Evolutionary conservation across 2,888 invertebrate species (phyloP), one percentile per base, ranked within the genome.

Genomic region (Suillia variegata): DNA sequence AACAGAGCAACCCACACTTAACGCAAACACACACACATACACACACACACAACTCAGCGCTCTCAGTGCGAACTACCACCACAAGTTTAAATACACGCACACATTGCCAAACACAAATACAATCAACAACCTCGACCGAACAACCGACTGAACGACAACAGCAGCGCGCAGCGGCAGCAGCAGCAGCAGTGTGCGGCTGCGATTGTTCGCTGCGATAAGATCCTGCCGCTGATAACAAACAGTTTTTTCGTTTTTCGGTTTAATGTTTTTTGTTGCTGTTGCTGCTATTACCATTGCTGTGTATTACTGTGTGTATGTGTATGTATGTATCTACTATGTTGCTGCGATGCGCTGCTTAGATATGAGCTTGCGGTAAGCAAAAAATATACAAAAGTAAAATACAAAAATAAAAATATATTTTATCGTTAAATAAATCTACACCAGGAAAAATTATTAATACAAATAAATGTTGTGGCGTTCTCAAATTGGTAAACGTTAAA

Each of bases 391-490:
- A 15, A 68, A 59, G 61, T 54, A 31, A 33, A 58, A 45, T 42
- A 53, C 61, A 71, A 66, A 71, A 70, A 70, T 71, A 67, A 52
- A 65, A 71, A 69, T 67, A 72, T 71, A n/a, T 38, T 71, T 71
- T 71, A 71, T 71, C 71, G 71, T 64, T 68, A 71, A 73, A 71
- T 71, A 73, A 73, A 71, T 71, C 71, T 73, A 71, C 73, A n/a
- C n/a, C n/a, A n/a, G n/a, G n/a, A 69, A 58, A 68, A 68, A 57
- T 69, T 71, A 67, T 64, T 62, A 57, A 49, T 58, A n/a, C n/a
- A n/a, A n/a, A n/a, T n/a, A n/a, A n/a, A n/a, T n/a, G n/a, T n/a
- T n/a, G n/a, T 59, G 56, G 42, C 57, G 45, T 22, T 33, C 60
- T 24, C 38, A 58, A 18, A 20, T 50, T 58, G 57, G 58, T 54